Conservation (phyloP, 2,888 invertebrate species). For the Stenoptilia bipunctidactyla region DNA sequence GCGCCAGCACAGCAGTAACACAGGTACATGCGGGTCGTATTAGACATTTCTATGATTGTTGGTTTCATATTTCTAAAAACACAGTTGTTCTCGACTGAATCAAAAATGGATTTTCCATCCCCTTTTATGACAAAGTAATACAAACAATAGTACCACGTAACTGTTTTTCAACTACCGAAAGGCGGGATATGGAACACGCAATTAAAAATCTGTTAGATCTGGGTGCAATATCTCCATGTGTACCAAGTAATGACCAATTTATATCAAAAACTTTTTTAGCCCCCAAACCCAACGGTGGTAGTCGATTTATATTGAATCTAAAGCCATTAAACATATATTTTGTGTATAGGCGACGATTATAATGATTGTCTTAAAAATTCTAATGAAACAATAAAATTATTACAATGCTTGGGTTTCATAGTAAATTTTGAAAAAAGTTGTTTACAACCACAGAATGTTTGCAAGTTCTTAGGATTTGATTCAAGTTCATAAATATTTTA, state of each 20-base stretch:
- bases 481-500: too few relatives aligned
- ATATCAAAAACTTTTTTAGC: slow-evolving; percentile 7
- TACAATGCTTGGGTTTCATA: slow-evolving; percentile 10
- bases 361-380: background rate
- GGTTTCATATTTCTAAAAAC: slow-evolving; percentile 8
- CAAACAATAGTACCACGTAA: background rate
- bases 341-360: background rate
- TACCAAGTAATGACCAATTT: slow-evolving; percentile 3
- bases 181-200: background rate
- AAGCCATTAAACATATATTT: background rate
- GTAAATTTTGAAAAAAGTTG: slow-evolving; percentile 11
- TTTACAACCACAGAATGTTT: background rate
- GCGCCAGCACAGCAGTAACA: slow-evolving; percentile 4
- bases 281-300: slow-evolving; percentile 3
- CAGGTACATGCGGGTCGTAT: slow-evolving; percentile 16
- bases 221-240: background rate
- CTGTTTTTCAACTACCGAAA: background rate
- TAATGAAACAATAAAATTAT: background rate
- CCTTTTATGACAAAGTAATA: background rate
- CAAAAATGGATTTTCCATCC: slow-evolving; percentile 4
- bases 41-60: slow-evolving; percentile 10
- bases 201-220: background rate
- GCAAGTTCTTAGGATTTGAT: too few relatives aligned
- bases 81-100: slow-evolving; percentile 3
- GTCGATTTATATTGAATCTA: slow-evolving; percentile 8